Base-by-base conservation (phyloP, 2,113 vertebrate genomes). In the Hippocampus zosterae region DNA sequence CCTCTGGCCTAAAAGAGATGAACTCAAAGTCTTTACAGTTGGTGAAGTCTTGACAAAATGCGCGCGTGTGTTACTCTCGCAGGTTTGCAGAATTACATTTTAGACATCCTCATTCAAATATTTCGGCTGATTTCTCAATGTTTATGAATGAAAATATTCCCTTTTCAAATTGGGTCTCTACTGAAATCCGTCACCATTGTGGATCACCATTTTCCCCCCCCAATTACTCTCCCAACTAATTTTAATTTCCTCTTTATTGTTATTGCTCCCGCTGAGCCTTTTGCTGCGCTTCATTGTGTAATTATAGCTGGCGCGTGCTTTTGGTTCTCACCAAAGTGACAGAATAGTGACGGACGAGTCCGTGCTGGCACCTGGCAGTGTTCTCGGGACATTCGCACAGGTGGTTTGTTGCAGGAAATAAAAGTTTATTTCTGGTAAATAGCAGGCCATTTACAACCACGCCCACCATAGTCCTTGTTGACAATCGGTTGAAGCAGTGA, bases 301-400 rank as follows among this genome's bases (percentile, higher is more conserved):
- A 37, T 84, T 82, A 71, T 73, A 75, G 71, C 68, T 65, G 71
- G 83, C 81, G 84, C 84, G 84, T 71, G 70, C 65, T 73, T 85
- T 62, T 74, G 70, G 46, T 70, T 87, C 85, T 79, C 72, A 79
- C 87, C 86, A 86, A 78, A 85, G 77, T 66, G 81, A 88, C 87
- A 91, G 91, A 91, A 90, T 90, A 84, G 88, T 83, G 85, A 79
- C 84, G 83, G 85, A 81, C 82, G 84, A 77, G 81, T 75, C 75
- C 74, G 46, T 69, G 71, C 68, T 57, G 29, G 70, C 71, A 55
- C 73, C 81, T 84, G 84, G 79, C 77, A 42, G 65, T 57, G 64
- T 71, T 69, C 50, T 69, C 52, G 59, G 55, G 75, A 71, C 68
- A 67, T 73, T 80, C 50, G 65, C 57, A 48, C n/a, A 56, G 71